phyloP scores from a whole-genome alignment of 2,797 vertebrate species.

The Enteromius treurensis region DNA sequence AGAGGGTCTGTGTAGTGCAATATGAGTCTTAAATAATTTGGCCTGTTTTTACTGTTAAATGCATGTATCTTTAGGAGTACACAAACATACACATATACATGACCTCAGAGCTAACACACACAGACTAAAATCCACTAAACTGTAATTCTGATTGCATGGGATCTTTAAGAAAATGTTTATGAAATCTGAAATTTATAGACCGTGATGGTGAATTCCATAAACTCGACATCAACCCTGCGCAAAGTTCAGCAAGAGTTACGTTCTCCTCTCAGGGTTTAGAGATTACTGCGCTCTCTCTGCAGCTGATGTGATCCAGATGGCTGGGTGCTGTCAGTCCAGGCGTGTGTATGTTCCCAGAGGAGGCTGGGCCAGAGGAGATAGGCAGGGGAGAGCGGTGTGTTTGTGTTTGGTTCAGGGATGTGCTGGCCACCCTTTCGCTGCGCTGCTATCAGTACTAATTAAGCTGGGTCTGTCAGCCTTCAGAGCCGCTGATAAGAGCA shows the following conservation, averaged over 20 bases:
- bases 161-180: slow-evolving; percentile 40
- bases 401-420: slow-evolving; percentile 50
- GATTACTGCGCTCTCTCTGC: slow-evolving; percentile 27
- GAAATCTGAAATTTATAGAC: slow-evolving; percentile 48
- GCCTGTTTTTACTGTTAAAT: background rate
- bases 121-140: slow-evolving; percentile 11
- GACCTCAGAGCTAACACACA: slow-evolving; percentile 17
- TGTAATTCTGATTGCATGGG: slow-evolving; percentile 29
- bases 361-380: slow-evolving; percentile 47
- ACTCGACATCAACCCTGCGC: slow-evolving; percentile 30
- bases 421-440: slow-evolving; percentile 38
- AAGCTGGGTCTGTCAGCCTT: slow-evolving; percentile 62
- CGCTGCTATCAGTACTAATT: slow-evolving; percentile 61
- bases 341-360: slow-evolving; percentile 52
- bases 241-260: slow-evolving; percentile 47
- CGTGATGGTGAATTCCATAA: slow-evolving; percentile 47
- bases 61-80: background rate
- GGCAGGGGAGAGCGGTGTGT: slow-evolving; percentile 36
- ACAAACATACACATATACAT: background rate
- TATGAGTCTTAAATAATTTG: background rate
- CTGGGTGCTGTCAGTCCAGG: slow-evolving; percentile 45
- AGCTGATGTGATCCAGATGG: slow-evolving; percentile 48
- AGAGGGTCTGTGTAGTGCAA: background rate
- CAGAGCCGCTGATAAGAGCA: slow-evolving; percentile 60
- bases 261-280: slow-evolving; percentile 31